Evolutionary conservation across 23 tunicate genomes (phyloP).

Genomic region (Trididemnum miniatum): DNA sequence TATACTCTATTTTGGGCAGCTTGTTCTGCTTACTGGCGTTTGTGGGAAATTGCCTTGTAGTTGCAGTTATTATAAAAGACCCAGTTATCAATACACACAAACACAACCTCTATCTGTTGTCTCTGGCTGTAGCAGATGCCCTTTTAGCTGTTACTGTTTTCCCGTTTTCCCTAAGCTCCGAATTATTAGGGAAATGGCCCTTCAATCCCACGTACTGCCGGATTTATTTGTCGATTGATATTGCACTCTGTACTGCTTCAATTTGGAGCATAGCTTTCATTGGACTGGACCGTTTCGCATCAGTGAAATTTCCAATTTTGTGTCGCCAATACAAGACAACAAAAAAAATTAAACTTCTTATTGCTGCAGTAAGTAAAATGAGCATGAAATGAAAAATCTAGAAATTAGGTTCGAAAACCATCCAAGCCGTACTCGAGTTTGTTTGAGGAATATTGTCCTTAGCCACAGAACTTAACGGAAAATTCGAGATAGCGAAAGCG

Average conservation of each 20-base stretch:
- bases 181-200: slow-evolving; percentile 68
- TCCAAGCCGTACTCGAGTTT: no score
- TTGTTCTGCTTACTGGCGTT: slow-evolving; percentile 59
- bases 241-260: slow-evolving; percentile 85
- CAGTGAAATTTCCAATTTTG: slow-evolving; percentile 64
- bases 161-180: slow-evolving; percentile 68
- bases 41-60: slow-evolving; percentile 74
- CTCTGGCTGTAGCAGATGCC: slow-evolving; percentile 87
- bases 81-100: slow-evolving; percentile 49
- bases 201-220: slow-evolving; percentile 75
- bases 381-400: no score
- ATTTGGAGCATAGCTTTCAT: slow-evolving; percentile 87
- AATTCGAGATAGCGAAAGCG: no score
- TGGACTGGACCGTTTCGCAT: slow-evolving; percentile 82
- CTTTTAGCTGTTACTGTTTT: slow-evolving; percentile 61
- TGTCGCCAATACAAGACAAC: slow-evolving; percentile 40
- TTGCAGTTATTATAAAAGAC: slow-evolving; percentile 52
- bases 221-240: slow-evolving; percentile 71
- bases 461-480: no score
- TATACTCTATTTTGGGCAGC: neutral
- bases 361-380: slow-evolving; percentile 47
- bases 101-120: slow-evolving; percentile 73
- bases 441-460: no score
- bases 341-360: slow-evolving; percentile 38
- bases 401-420: no score